phyloP scores from a whole-genome alignment of 35 echinoderm and acorn worm genomes.

The Diadema setosum region DNA sequence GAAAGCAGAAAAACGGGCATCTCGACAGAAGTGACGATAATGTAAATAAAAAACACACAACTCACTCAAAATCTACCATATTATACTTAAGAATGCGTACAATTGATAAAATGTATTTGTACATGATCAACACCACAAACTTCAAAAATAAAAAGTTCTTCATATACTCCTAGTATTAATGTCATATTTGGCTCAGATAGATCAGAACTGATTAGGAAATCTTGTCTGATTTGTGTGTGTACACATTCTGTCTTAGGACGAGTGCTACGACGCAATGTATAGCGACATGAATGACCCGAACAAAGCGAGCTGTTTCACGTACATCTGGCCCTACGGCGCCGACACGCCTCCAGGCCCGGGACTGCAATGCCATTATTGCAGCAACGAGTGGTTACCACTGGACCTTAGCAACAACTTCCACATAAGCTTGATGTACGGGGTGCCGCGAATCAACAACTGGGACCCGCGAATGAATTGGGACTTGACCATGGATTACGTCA shows the following conservation, averaged over 20 bases:
- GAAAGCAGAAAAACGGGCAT: too few species aligned
- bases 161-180: too few species aligned
- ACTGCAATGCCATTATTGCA: conserved; percentile 17
- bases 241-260: conserved; percentile 8
- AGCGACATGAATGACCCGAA: not conserved
- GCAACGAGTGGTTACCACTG: conserved; percentile 13
- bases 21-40: too few species aligned
- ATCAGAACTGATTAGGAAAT: not conserved
- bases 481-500: not conserved
- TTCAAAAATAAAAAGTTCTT: too few species aligned
- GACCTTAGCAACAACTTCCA: not conserved
- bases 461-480: conserved; percentile 26
- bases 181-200: too few species aligned
- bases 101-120: too few species aligned
- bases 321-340: not conserved
- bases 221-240: not conserved
- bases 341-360: not conserved
- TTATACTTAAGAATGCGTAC: too few species aligned
- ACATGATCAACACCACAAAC: too few species aligned
- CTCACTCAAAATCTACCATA: too few species aligned
- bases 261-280: conserved; percentile 27
- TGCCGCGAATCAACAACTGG: conserved; percentile 32
- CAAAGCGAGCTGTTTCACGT: not conserved
- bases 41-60: too few species aligned
- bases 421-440: not conserved